phyloP scores from a whole-genome alignment of 1,140 invertebrate species.

The Penaeus japonicus region DNA sequence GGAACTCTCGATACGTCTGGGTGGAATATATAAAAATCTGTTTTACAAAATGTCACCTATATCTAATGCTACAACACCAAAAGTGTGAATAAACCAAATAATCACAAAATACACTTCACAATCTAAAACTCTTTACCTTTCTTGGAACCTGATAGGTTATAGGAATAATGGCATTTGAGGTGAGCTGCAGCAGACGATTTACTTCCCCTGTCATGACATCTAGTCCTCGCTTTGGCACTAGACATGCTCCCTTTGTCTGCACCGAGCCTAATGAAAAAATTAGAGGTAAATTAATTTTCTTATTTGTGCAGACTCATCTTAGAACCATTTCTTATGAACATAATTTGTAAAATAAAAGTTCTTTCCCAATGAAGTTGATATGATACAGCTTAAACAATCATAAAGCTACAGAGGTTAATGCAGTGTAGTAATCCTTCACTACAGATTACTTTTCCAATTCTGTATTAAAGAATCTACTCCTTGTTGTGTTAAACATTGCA shows the following conservation, averaged over 20 bases:
- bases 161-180: constrained; percentile 84
- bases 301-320: too few species aligned
- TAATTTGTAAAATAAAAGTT: too few species aligned
- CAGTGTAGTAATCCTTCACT: too few species aligned
- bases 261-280: constrained; percentile 31
- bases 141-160: constrained; percentile 93
- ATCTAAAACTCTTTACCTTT: constrained; percentile 67
- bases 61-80: background rate
- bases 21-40: constrained; percentile 57
- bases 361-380: too few species aligned
- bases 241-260: constrained; percentile 89
- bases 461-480: background rate
- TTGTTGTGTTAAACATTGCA: background rate
- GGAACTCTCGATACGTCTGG: constrained; percentile 91
- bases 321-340: too few species aligned
- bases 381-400: too few species aligned
- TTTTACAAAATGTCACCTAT: background rate
- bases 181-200: constrained; percentile 85
- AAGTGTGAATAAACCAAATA: background rate
- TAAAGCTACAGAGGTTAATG: too few species aligned
- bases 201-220: constrained; percentile 96
- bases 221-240: constrained; percentile 89
- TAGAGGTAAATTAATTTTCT: background rate
- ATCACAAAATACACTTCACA: background rate
- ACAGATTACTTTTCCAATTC: background rate